These are phyloP conservation scores for Watsonalla binaria DNA, from an alignment of 2,888 invertebrate species.

Conservation along the genomic window DNA sequence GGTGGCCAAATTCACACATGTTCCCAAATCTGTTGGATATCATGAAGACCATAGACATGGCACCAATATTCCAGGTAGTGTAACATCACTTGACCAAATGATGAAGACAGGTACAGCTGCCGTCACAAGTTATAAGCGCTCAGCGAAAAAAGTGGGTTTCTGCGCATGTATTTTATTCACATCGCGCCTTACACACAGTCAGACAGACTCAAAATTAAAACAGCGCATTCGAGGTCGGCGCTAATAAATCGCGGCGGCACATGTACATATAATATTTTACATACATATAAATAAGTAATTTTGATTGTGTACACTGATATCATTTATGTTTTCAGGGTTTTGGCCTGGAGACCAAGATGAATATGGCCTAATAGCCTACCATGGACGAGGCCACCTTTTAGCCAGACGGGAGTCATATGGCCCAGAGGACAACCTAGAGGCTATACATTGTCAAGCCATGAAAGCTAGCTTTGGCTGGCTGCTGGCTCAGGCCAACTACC, in stretches of 20 bases:
- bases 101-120: too few species aligned
- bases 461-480: slow-evolving; percentile 90
- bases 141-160: too few species aligned
- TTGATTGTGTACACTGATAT: background rate
- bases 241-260: too few species aligned
- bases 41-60: slow-evolving; percentile 78
- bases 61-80: slow-evolving; percentile 85
- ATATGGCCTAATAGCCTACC: slow-evolving; percentile 88
- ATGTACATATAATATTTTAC: too few species aligned
- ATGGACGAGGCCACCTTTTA: slow-evolving; percentile 81
- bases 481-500: slow-evolving; percentile 86
- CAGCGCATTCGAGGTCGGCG: too few species aligned
- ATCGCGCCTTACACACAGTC: too few species aligned
- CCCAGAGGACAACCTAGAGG: slow-evolving; percentile 78
- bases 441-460: slow-evolving; percentile 86
- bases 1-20: slow-evolving; percentile 78
- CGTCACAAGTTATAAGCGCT: too few species aligned
- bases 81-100: background rate
- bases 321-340: slow-evolving; percentile 77
- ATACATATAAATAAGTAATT: too few species aligned
- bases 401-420: slow-evolving; percentile 68
- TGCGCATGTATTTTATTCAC: too few species aligned
- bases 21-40: slow-evolving; percentile 82
- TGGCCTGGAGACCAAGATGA: slow-evolving; percentile 90
- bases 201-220: too few species aligned